Percentiles rank a stretch among this genome's conserved stretches.
phyloP scores from a whole-genome alignment of 2,888 invertebrate genomes.

The Tetranychus truncatus region DNA sequence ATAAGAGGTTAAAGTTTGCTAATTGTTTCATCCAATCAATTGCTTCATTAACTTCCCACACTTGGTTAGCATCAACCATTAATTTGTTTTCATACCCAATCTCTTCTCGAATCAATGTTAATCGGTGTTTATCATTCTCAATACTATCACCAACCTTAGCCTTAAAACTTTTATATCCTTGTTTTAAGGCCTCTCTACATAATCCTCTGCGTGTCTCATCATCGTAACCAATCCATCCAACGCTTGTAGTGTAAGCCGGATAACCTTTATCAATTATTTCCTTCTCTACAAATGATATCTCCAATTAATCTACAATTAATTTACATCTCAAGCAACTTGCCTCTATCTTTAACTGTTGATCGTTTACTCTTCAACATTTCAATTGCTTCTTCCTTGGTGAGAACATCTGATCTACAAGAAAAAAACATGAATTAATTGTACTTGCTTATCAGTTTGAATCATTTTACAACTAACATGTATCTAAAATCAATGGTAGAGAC shows the following conservation, averaged over 20 bases:
- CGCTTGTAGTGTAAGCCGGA: slow-evolving; percentile 62
- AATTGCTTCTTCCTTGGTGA: slow-evolving; percentile 64
- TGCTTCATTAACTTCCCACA: slow-evolving; percentile 67
- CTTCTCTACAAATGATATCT: slow-evolving; percentile 35
- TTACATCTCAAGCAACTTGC: slow-evolving; percentile 25
- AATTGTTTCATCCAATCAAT: slow-evolving; percentile 66
- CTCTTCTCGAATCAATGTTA: slow-evolving; percentile 49
- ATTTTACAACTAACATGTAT: slow-evolving; percentile 38
- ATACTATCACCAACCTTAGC: slow-evolving; percentile 68
- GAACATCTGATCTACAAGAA: slow-evolving; percentile 52
- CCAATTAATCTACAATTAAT: slow-evolving; percentile 7
- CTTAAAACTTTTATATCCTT: slow-evolving; percentile 44
- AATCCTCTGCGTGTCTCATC: slow-evolving; percentile 49
- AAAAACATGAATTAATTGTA: background rate
- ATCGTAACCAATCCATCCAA: slow-evolving; percentile 70
- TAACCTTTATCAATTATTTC: slow-evolving; percentile 49
- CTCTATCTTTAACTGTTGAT: slow-evolving; percentile 40
- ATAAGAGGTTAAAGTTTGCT: slow-evolving; percentile 51
- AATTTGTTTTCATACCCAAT: slow-evolving; percentile 56
- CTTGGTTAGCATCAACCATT: slow-evolving; percentile 75
- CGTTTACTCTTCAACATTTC: slow-evolving; percentile 44
- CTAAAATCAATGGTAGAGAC: slow-evolving; percentile 73
- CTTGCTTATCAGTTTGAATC: background rate
- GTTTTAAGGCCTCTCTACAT: slow-evolving; percentile 22
- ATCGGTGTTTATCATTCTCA: slow-evolving; percentile 54